Evolutionary conservation across 2,888 invertebrate genomes (phyloP), one percentile per base, ranked within the genome.

Genomic region (Invenusta paracnida): DNA sequence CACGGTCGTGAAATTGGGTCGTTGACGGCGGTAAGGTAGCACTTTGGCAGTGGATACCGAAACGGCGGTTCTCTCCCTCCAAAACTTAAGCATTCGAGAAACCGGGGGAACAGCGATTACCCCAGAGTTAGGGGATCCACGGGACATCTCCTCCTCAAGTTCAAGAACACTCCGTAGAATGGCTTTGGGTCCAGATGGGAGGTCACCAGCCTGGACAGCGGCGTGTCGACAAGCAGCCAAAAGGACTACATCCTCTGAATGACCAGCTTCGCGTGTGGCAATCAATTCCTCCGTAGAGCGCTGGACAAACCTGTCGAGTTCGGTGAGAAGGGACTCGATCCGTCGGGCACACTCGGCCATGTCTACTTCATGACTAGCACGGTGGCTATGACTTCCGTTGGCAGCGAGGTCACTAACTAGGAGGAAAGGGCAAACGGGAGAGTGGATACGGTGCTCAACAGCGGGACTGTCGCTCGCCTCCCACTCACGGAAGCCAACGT

Each of bases 261-360:
- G 73, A 13, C 73, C 73, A 2, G 73, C 73, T 23, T 73, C 73
- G 11, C 73, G 73, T 5, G 73, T 73, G 25, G 73, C 73, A 73
- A 73, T 73, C 73, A 73, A 23, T 73, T 73, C 73, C 5, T 73
- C 73, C 23, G 23, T 23, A 13, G 73, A 73, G 5, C 27, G 11
- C 23, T 73, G 73, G 2, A 23, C 73, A 23, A 73, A 73, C 23
- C 73, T 73, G 27, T 73, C 73, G 23, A 73, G 73, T 23, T 73
- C 73, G 2, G 73, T 5, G 27, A 73, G 73, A 5, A 73, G 73
- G 2, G 73, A 23, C 27, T 73, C 73, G 5, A 73, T 2, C 11
- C 73, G 73, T 2, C 73, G 73, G 27, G 73, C 73, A 73, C 73
- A 73, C 27, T 73, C 73, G 27, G 73, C 73, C 73, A 73, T 23